Base-by-base conservation (phyloP, 2,113 vertebrate genomes). In the Hiodon alosoides region DNA sequence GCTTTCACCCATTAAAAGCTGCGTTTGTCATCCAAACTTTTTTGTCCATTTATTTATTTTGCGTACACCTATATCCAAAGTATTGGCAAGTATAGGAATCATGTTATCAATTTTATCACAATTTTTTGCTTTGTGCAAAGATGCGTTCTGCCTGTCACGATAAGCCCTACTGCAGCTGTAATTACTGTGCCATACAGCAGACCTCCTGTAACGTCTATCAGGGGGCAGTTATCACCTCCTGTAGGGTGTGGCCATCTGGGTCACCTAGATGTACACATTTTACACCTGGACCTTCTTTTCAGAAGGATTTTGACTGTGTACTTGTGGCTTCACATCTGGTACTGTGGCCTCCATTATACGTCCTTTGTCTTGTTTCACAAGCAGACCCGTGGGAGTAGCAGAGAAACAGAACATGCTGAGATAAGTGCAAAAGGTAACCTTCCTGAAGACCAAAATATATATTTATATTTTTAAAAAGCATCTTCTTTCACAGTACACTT, bases 181-280 rank as follows among this genome's bases (percentile, higher is more conserved):
- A 59, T 11, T 67, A 48, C 59, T 3, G 17, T 9, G 46, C 46
- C 8, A 4, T 58, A 7, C 9, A 58, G 55, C 11, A 8, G 53
- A 31, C 16, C 65, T 13, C 10, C 6, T 9, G 70, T 72, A 72
- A 72, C 48, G 58, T 17, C 55, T 17, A 53, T n/a, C 52, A 71
- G 69, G 31, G 14, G 69, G 55, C 69, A 71, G 59, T 72, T 72
- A 72, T 10, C 7, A 17, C 17, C 54, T 50, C 57, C 31, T 13
- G 70, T 13, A 14, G 31, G 31, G 31, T 31, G 31, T 31, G 31
- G 31, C 31, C 31, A 31, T 31, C 31, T 31, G 31, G 31, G 31
- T 31, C 31, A 31, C 31, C 31, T 31, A 31, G 31, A 31, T 31
- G 31, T 31, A 31, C 31, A 31, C 31, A 31, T 31, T 31, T 31